Conservation (phyloP, 2,888 invertebrate genomes). For the Mechanitis messenoides region DNA sequence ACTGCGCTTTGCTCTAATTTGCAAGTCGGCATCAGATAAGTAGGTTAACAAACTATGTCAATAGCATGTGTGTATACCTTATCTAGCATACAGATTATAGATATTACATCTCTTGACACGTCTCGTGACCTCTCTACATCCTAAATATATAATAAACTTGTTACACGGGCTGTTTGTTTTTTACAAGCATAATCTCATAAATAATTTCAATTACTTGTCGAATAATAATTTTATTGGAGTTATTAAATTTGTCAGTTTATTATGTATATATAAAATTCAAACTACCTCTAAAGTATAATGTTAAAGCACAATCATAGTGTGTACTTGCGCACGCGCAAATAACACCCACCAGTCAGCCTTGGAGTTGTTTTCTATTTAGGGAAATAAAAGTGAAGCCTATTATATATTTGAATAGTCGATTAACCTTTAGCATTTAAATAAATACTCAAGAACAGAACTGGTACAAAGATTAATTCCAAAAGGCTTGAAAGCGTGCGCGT, state of each 20-base stretch:
- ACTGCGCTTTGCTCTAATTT: constrained; percentile 16
- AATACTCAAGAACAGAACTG: constrained; percentile 11
- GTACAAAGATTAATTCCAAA: constrained; percentile 1
- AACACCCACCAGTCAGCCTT: constrained; percentile 27
- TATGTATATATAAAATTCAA: too few relatives aligned
- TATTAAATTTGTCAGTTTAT: too few relatives aligned
- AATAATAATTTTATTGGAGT: too few relatives aligned
- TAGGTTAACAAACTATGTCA: constrained; percentile 28
- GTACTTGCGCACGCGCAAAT: not conserved
- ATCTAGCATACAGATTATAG: constrained; percentile 14
- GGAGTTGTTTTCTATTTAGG: constrained; percentile 23
- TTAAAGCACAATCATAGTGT: too few relatives aligned
- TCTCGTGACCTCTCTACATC: constrained; percentile 5
- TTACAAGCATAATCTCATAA: too few relatives aligned
- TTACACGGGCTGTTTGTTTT: too few relatives aligned
- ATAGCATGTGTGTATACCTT: constrained; percentile 18
- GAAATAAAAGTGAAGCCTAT: constrained; percentile 23
- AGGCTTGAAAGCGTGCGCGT: too few relatives aligned
- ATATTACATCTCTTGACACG: not conserved
- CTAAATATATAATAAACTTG: too few relatives aligned
- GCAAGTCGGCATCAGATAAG: constrained; percentile 33
- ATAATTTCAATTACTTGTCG: too few relatives aligned
- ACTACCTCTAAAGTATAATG: not conserved
- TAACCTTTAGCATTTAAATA: constrained; percentile 16
- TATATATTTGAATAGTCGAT: constrained; percentile 26